phyloP scores from a whole-genome alignment of 2,888 invertebrate genomes.

The Suillia variegata region DNA sequence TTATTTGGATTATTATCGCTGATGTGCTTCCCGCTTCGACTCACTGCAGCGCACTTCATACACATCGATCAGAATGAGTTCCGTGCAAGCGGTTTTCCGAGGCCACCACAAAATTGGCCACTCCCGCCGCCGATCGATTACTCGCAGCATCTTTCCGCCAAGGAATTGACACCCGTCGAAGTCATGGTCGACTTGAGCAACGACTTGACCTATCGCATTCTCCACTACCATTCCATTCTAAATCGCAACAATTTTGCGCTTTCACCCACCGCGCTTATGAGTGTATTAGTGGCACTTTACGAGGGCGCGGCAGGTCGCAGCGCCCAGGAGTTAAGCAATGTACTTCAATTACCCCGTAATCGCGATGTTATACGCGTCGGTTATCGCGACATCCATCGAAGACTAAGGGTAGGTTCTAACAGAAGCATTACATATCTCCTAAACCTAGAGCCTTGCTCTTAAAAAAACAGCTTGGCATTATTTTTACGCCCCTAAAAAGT shows the following conservation, averaged over 20 bases:
- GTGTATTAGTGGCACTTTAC: constrained; percentile 77
- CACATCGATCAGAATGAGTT: constrained; percentile 52
- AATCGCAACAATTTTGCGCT: constrained; percentile 83
- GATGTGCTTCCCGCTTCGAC: constrained; percentile 17
- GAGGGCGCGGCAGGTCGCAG: constrained; percentile 79
- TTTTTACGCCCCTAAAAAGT: too few species aligned
- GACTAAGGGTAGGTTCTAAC: constrained; percentile 73
- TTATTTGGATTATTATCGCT: neutral
- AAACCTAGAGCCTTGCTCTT: neutral
- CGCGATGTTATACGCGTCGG: constrained; percentile 76
- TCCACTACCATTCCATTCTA: constrained; percentile 73
- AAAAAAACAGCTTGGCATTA: too few species aligned
- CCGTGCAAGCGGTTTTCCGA: constrained; percentile 42
- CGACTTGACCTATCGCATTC: constrained; percentile 71
- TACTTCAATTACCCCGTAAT: constrained; percentile 74
- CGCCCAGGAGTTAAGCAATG: constrained; percentile 72
- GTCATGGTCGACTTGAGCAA: constrained; percentile 83
- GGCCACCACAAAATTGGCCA: constrained; percentile 38
- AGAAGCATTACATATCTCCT: neutral
- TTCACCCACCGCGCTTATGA: constrained; percentile 82
- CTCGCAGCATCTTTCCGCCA: constrained; percentile 37
- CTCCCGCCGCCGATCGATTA: constrained; percentile 33
- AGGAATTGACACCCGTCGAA: constrained; percentile 67
- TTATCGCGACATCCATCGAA: constrained; percentile 80
- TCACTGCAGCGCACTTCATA: constrained; percentile 43